These are phyloP conservation scores for Osmerus eperlanus DNA, from an alignment of 2,113 vertebrate species.

Conservation along the genomic window DNA sequence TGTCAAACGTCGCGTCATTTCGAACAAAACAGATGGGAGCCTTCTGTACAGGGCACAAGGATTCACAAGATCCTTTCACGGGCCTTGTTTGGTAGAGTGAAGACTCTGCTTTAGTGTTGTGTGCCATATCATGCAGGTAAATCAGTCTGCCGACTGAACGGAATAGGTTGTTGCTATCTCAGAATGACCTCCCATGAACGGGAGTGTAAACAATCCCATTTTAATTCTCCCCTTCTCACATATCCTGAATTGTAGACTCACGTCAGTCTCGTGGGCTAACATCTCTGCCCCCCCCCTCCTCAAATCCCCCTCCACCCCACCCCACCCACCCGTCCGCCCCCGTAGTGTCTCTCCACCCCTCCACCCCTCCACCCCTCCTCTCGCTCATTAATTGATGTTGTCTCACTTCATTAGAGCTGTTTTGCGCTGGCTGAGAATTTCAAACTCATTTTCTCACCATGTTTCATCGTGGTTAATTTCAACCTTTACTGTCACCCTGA, in stretches of 20 bases:
- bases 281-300: not conserved
- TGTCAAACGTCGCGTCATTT: slow-evolving; percentile 19
- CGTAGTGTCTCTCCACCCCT: slow-evolving; percentile 3
- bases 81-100: slow-evolving; percentile 47
- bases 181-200: slow-evolving; percentile 57
- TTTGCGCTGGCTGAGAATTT: slow-evolving; percentile 46
- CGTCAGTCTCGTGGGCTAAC: not conserved
- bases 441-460: slow-evolving; percentile 47
- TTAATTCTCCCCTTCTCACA: slow-evolving; percentile 34
- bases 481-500: slow-evolving; percentile 54
- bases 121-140: slow-evolving; percentile 60
- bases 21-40: slow-evolving; percentile 19
- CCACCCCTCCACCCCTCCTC: slow-evolving; percentile 17
- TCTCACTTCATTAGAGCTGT: slow-evolving; percentile 64
- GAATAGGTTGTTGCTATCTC: slow-evolving; percentile 48
- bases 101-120: slow-evolving; percentile 56
- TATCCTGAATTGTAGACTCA: not conserved
- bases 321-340: slow-evolving; percentile 2
- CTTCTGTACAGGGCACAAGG: slow-evolving; percentile 19
- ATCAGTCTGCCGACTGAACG: slow-evolving; percentile 50
- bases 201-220: slow-evolving; percentile 49
- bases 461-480: slow-evolving; percentile 58
- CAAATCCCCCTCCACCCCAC: not conserved
- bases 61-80: slow-evolving; percentile 39
- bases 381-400: slow-evolving; percentile 62